Percentiles rank a stretch among this genome's conserved stretches.
phyloP scores from a whole-genome alignment of 2,113 vertebrate species.

The Ictalurus punctatus region DNA sequence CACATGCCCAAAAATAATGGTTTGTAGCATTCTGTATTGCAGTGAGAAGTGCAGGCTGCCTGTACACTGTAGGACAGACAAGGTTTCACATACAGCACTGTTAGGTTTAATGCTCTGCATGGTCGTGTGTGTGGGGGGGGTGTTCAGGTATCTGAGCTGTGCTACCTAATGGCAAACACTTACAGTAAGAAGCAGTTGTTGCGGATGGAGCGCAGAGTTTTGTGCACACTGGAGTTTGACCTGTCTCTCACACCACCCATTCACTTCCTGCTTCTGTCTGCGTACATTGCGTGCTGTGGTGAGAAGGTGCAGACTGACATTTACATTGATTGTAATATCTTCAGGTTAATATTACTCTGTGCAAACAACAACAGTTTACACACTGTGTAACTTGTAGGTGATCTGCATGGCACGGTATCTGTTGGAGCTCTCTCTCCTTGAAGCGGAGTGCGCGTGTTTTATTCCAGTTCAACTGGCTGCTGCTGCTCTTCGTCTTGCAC shows the following conservation, averaged over 20 bases:
- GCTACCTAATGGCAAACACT: constrained; percentile 80
- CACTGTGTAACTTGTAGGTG: constrained; percentile 61
- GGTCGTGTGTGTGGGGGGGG: background rate
- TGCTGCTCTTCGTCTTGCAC: constrained; percentile 78
- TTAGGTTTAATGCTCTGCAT: background rate
- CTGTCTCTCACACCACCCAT: constrained; percentile 75
- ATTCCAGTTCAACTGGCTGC: constrained; percentile 75
- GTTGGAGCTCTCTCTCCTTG: constrained; percentile 80
- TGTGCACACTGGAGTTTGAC: constrained; percentile 75
- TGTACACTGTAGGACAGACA: background rate
- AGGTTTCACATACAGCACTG: background rate
- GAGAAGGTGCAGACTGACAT: constrained; percentile 62
- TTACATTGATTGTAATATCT: background rate
- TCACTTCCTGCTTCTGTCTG: constrained; percentile 76
- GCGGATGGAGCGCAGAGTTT: constrained; percentile 79
- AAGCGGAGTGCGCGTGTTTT: constrained; percentile 75
- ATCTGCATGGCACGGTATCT: constrained; percentile 80
- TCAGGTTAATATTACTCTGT: background rate
- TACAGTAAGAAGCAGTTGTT: constrained; percentile 79
- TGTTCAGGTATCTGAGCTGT: constrained; percentile 77
- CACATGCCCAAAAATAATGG: background rate
- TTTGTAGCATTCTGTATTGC: background rate
- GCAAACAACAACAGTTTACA: background rate
- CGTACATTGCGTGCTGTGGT: constrained; percentile 70
- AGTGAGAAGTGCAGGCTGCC: background rate